A percentile compares a stretch with the other conserved stretches of the same genome.
phyloP scores from a whole-genome alignment of 1,140 invertebrate genomes.

The Aphelenchoides fujianensis region DNA sequence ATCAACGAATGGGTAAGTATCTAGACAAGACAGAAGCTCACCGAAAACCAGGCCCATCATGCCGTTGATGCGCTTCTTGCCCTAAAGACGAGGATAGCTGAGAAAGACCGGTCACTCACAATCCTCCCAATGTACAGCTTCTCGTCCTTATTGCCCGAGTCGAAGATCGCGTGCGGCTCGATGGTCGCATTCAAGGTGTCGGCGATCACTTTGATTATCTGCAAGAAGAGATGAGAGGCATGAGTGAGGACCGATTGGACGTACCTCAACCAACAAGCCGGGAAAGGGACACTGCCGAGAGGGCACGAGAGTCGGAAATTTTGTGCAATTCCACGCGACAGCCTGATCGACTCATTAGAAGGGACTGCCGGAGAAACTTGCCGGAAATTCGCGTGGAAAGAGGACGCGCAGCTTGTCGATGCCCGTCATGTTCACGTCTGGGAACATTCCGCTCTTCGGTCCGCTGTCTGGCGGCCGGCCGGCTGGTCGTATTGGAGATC shows the following conservation, averaged over 20 bases:
- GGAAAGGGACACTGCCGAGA: not conserved
- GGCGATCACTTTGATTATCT: slow-evolving; percentile 12
- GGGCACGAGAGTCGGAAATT: not conserved
- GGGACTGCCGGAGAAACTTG: not conserved
- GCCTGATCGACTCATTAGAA: slow-evolving; percentile 5
- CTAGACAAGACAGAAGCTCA: too few species aligned
- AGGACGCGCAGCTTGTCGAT: not conserved
- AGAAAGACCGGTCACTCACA: too few species aligned
- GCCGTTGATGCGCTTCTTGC: slow-evolving; percentile 9
- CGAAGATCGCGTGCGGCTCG: not conserved
- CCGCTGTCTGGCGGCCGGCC: too few species aligned
- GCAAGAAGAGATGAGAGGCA: too few species aligned
- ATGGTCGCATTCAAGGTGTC: slow-evolving; percentile 7
- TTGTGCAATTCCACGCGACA: not conserved
- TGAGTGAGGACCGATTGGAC: too few species aligned
- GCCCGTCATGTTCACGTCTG: too few species aligned
- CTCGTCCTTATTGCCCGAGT: not conserved
- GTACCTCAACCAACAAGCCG: not conserved
- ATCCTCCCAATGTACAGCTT: slow-evolving; percentile 10
- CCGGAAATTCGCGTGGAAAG: slow-evolving; percentile 5
- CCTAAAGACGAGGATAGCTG: too few species aligned
- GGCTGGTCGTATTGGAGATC: too few species aligned
- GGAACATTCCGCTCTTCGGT: too few species aligned
- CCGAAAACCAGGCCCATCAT: not conserved
- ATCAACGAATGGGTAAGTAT: too few species aligned